Evolutionary conservation across 2,113 vertebrate species (phyloP), one percentile per base, ranked within the genome.

Genomic region (Hydropotes inermis): DNA sequence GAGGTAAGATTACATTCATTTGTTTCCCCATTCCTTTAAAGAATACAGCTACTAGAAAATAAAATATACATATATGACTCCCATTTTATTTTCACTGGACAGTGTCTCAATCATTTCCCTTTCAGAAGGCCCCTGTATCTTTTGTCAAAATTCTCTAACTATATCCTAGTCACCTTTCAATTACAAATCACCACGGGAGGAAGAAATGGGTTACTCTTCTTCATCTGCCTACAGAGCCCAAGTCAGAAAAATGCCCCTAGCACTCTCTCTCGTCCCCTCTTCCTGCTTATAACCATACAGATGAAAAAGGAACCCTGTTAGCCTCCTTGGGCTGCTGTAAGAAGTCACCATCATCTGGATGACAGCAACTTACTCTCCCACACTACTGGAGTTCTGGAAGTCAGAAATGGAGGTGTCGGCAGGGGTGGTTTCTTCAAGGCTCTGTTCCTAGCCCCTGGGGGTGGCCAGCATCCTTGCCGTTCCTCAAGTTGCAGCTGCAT

Each of bases 401-500:
- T 33, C 21, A 2, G 4, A 28, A 33, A 33, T 43, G 33, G 39
- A 81, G 95, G 43, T 50, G 67, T 50, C 2, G 3, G 55, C 33
- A 36, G 58, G 60, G 50, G 1, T 8, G 67, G 64, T 15, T 55
- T 30, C 61, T 85, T 33, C 60, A 27, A 52, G 25, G 30, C 33
- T 16, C 76, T 23, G 43, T 47, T 78, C 28, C 55, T 28, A 25
- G 11, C 4, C 47, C 30, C 81, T 23, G 33, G 39, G 1, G 50
- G 50, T 27, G 19, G 39, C 57, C 33, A 8, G 36, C 14, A 1
- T 67, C 58, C 87, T 8, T 6, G 19, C 33, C 1, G 0, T n/a
- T 27, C 55, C 45, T 58, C 15, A 8, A 17, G 33, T 57, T 28
- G 5, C 27, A 13, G 28, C 21, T 10, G 50, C 11, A 5, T 67